A percentile compares a stretch with the other conserved stretches of the same genome.
Conservation (phyloP, 2,888 invertebrate species). For the Clanis bilineata region DNA sequence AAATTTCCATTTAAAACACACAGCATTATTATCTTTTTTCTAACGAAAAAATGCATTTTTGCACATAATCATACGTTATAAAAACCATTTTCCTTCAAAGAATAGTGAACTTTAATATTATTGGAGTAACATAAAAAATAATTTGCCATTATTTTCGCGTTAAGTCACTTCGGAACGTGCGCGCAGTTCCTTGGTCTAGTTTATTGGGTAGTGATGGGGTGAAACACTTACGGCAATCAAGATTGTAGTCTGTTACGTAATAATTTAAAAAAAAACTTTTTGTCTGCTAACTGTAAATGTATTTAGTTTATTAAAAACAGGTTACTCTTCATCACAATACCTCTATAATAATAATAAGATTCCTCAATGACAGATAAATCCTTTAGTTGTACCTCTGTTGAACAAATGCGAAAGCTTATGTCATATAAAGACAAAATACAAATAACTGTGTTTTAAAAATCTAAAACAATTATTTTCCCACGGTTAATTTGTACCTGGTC, state of each 20-base stretch:
- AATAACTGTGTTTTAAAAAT: no score
- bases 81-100: constrained; percentile 26
- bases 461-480: no score
- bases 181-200: constrained; percentile 68
- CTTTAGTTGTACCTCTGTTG: no score
- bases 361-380: no score
- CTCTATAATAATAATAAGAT: no score
- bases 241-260: neutral
- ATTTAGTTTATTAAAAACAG: neutral
- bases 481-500: no score
- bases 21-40: constrained; percentile 79
- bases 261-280: neutral
- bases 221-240: constrained; percentile 27
- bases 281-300: neutral
- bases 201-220: constrained; percentile 69
- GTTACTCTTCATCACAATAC: no score
- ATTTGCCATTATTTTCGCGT: constrained; percentile 23
- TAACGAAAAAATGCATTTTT: constrained; percentile 69
- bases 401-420: no score
- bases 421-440: no score
- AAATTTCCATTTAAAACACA: constrained; percentile 80
- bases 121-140: neutral
- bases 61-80: constrained; percentile 34
- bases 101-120: constrained; percentile 39
- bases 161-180: constrained; percentile 45